Conservation (phyloP, 2,888 invertebrate species). For the Helicoverpa assulta region DNA sequence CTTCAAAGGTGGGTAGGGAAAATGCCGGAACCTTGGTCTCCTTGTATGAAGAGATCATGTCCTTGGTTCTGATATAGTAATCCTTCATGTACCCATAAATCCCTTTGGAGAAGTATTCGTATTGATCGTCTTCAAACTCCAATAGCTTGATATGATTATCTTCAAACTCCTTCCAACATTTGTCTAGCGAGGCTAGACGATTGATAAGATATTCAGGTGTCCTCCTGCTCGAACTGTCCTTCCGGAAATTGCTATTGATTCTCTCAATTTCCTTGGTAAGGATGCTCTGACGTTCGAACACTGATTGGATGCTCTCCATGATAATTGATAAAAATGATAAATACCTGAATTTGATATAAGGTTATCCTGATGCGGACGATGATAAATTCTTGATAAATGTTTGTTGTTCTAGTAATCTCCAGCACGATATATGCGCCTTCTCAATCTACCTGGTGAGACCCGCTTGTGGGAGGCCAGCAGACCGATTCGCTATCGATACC, state of each 20-base stretch:
- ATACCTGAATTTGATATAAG: background rate
- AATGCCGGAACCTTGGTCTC: constrained; percentile 1
- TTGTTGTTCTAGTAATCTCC: no score
- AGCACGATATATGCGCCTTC: no score
- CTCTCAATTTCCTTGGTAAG: background rate
- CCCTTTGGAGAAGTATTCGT: background rate
- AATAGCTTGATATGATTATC: constrained; percentile 9
- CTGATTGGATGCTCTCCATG: constrained; percentile 7
- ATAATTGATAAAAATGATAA: constrained; percentile 11
- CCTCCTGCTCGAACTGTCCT: constrained; percentile 5
- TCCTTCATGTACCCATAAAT: constrained; percentile 10
- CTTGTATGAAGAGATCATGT: constrained; percentile 6
- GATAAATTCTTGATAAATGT: no score
- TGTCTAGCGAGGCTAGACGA: constrained; percentile 2
- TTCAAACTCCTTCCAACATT: constrained; percentile 11
- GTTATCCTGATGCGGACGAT: no score
- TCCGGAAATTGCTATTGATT: no score
- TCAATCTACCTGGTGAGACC: no score
- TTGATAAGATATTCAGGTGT: constrained; percentile 10
- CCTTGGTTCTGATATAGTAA: constrained; percentile 7
- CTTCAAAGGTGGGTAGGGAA: no score
- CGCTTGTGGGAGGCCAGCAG: no score
- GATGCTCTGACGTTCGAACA: constrained; percentile 9
- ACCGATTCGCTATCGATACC: no score
- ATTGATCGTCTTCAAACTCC: constrained; percentile 8